Evolutionary conservation across 2,888 invertebrate genomes (phyloP).

Genomic region (Patella caerulea): DNA sequence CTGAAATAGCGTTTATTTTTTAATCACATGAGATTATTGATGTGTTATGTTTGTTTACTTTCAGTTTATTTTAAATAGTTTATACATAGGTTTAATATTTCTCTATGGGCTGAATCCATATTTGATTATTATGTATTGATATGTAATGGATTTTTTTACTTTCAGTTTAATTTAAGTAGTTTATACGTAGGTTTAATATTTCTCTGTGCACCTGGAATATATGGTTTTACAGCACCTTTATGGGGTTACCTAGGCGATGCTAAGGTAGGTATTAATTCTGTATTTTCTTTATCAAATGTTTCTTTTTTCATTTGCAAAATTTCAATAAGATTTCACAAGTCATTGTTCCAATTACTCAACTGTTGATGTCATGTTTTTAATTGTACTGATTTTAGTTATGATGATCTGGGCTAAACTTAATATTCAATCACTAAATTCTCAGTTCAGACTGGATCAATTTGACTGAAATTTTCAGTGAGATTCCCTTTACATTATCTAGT

Average conservation of each 20-base stretch:
- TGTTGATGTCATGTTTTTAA: too few species aligned
- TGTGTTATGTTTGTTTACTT: conserved; percentile 16
- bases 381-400: too few species aligned
- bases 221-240: conserved; percentile 54
- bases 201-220: conserved; percentile 49
- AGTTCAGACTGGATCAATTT: too few species aligned
- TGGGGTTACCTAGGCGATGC: conserved; percentile 55
- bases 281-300: not conserved
- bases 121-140: not conserved
- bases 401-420: too few species aligned
- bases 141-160: not conserved
- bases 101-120: conserved; percentile 51
- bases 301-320: not conserved
- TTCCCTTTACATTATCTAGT: too few species aligned
- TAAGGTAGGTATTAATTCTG: conserved; percentile 38
- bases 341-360: too few species aligned
- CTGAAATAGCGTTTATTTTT: too few species aligned
- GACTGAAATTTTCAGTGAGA: too few species aligned
- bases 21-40: too few species aligned
- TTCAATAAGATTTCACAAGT: too few species aligned
- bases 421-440: too few species aligned
- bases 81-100: conserved; percentile 56
- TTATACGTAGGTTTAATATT: conserved; percentile 57
- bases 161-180: conserved; percentile 51
- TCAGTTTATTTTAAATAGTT: conserved; percentile 50